Conservation (phyloP, 1,140 invertebrate species). For the Heterodera carotae region DNA sequence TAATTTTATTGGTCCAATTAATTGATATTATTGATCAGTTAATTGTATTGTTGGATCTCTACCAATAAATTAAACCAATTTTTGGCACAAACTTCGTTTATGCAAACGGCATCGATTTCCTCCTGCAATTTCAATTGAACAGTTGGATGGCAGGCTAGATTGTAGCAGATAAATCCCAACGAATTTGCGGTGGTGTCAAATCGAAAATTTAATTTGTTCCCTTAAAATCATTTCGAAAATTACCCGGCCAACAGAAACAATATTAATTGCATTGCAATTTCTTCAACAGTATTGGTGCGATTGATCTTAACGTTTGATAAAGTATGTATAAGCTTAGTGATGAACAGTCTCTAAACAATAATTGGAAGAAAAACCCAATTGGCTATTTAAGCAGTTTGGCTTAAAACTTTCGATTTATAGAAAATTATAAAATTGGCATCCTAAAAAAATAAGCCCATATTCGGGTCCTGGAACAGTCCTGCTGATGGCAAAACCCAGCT, state of each 20-base stretch:
- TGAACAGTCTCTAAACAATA: no score
- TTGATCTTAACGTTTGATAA: conserved; percentile 5
- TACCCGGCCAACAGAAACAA: conserved; percentile 62
- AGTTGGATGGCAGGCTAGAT: conserved; percentile 72
- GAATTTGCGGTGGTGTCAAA: conserved; percentile 78
- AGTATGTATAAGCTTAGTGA: no score
- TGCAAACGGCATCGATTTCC: conserved; percentile 67
- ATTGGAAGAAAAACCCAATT: no score
- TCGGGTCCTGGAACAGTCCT: no score
- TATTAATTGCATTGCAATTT: conserved; percentile 3
- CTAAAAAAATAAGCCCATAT: no score
- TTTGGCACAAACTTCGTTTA: conserved; percentile 33
- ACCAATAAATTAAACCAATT: conserved; percentile 42
- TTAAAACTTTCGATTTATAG: no score
- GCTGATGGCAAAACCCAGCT: no score
- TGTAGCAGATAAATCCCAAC: conserved; percentile 73
- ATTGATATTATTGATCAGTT: no score
- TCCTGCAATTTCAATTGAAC: conserved; percentile 70
- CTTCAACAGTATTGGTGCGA: conserved; percentile 31
- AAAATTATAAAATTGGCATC: no score
- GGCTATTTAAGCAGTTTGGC: no score
- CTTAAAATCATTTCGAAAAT: conserved; percentile 6
- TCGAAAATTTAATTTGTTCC: conserved; percentile 44
- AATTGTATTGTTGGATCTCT: no score
- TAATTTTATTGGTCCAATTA: no score